Base-by-base conservation (phyloP, 2,888 invertebrate genomes). In the Endotricha flammealis region DNA sequence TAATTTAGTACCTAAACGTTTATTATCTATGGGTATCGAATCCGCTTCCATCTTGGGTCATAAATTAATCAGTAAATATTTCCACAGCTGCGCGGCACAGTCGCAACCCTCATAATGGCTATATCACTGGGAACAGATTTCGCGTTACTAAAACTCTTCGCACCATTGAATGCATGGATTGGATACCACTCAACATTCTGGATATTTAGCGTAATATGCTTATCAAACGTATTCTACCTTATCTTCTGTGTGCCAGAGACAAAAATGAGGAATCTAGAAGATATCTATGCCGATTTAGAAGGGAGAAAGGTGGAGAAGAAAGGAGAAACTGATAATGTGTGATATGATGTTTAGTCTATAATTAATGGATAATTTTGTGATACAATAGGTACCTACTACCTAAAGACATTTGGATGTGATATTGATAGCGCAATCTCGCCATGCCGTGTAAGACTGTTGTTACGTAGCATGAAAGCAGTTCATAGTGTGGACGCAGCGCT, bases 241-340 rank as follows among this genome's bases (percentile, higher is more conserved):
- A 90, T 93, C 46, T 80, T 92, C 54, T 93, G 88, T 64, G 95
- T 98, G n/a, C 98, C 98, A 1, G 98, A 98, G 79, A 98, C 98
- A 0, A 94, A 95, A 64, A 97, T 96, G 50, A 92, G 94, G 63
- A 93, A 91, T 30, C 86, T 98, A 37, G 96, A 97, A 72, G 97
- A 97, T 50, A 97, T 98, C 57, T 95, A 96, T 67, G 90, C 92
- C 23, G 92, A 93, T 55, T 87, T 95, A 60, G 91, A 91, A 49
- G 91, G 90, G 1, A 81, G 72, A 38, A 76, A 76, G 17, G 75
- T 83, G 34, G 60, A 48, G 32, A 64, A 55, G 34, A 64, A 51
- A 33, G 57, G 57, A 5, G 50, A 77, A 42, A 64, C 61, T 0
- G 67, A 69, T 44, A 63, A 70, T 20, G 60, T 74, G 11, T 27